Percentiles rank a stretch among this genome's conserved stretches.
These are phyloP conservation scores for Acropternis orthonyx DNA, from an alignment of 2,797 vertebrate genomes.

Conservation along the genomic window DNA sequence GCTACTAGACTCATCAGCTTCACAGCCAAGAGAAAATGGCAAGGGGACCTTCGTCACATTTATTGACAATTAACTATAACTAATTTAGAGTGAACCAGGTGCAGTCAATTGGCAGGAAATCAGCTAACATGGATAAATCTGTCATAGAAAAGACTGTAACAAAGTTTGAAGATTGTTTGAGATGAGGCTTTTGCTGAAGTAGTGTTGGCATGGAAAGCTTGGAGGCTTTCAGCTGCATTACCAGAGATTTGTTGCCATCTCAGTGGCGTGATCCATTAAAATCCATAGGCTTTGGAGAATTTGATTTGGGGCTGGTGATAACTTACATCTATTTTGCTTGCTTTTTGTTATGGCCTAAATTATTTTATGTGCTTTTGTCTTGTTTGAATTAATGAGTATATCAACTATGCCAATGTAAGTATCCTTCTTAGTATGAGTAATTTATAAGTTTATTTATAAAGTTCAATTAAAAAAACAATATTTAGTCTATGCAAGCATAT, in stretches of 20 bases:
- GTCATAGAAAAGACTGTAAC: background rate
- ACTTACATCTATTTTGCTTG: background rate
- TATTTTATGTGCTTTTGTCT: background rate
- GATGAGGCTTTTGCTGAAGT: background rate
- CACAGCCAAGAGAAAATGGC: background rate
- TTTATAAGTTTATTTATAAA: background rate
- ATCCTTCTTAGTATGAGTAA: background rate
- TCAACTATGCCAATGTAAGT: background rate
- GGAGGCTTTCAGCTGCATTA: background rate
- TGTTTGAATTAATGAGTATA: background rate
- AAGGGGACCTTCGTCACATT: background rate
- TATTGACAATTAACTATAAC: constrained; percentile 16
- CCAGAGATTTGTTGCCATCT: background rate
- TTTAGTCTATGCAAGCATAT: background rate
- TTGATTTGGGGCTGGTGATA: background rate
- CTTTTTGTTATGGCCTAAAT: background rate
- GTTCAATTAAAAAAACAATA: background rate
- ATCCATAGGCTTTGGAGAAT: background rate
- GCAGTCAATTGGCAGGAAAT: constrained; percentile 26
- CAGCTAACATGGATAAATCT: background rate
- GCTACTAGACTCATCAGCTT: background rate
- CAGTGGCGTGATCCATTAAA: background rate
- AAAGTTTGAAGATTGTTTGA: background rate
- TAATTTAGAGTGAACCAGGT: constrained; percentile 39
- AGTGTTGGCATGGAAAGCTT: background rate